Percentiles rank a stretch among this genome's conserved stretches.
These are phyloP conservation scores for Drosophila multiciliata DNA, from an alignment of 2,888 invertebrate species.

Conservation along the genomic window DNA sequence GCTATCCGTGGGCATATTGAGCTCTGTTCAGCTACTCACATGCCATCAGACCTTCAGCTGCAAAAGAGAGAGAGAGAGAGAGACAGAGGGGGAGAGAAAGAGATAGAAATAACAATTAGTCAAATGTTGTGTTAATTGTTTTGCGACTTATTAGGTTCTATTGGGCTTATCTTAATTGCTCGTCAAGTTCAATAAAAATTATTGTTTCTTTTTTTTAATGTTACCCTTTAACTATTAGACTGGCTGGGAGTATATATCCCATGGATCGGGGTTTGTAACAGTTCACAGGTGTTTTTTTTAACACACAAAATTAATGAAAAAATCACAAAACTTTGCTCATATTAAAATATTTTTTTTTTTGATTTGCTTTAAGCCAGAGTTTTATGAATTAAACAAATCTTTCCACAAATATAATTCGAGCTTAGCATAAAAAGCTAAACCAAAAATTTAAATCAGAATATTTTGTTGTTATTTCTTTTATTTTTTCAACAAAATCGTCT, in stretches of 20 bases:
- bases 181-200: constrained; percentile 70
- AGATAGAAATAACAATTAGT: constrained; percentile 69
- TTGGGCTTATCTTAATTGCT: constrained; percentile 75
- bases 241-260: constrained; percentile 1
- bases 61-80: constrained; percentile 8
- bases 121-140: constrained; percentile 69
- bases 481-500: background rate
- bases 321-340: background rate
- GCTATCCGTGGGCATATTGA: constrained; percentile 83
- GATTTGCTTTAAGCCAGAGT: background rate
- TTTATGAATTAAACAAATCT: background rate
- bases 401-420: background rate
- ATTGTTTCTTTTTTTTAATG: constrained; percentile 29
- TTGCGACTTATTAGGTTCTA: constrained; percentile 62
- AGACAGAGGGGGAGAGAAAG: background rate
- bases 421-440: background rate
- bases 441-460: background rate
- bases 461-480: no score
- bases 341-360: background rate
- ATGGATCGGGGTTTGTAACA: constrained; percentile 2
- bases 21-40: constrained; percentile 54
- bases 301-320: background rate
- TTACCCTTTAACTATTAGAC: constrained; percentile 12
- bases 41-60: constrained; percentile 69
- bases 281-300: background rate